These are phyloP conservation scores for Isaurus tuberculatus DNA, from an alignment of 92 coral and sea anemone genomes.

Conservation along the genomic window DNA sequence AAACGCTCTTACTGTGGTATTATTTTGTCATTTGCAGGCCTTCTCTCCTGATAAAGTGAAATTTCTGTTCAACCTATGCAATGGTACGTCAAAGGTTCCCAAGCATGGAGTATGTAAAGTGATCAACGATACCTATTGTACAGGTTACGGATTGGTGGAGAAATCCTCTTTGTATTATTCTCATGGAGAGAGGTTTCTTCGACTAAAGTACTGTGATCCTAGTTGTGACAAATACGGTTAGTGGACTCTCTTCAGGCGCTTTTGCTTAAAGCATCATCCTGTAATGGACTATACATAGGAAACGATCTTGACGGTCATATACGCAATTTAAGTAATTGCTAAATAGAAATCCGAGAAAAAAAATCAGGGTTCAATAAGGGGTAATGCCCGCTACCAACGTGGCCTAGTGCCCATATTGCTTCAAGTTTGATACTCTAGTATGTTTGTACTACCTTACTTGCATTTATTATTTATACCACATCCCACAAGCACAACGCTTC, in stretches of 20 bases:
- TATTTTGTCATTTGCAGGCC: background rate
- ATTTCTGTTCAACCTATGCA: constrained; percentile 35
- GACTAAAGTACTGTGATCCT: constrained; percentile 71
- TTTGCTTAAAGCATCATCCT: background rate
- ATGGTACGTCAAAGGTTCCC: background rate
- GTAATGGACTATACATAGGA: too few species aligned
- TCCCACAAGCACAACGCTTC: too few species aligned
- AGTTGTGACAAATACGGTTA: constrained; percentile 46
- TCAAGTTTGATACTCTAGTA: too few species aligned
- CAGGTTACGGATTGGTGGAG: constrained; percentile 40
- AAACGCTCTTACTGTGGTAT: background rate
- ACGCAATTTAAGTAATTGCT: too few species aligned
- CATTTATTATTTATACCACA: too few species aligned
- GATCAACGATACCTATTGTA: constrained; percentile 11
- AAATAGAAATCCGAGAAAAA: too few species aligned
- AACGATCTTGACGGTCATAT: too few species aligned
- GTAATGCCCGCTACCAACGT: too few species aligned
- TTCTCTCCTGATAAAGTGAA: background rate
- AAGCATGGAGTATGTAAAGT: constrained; percentile 4
- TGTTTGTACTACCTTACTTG: too few species aligned
- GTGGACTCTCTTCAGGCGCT: background rate
- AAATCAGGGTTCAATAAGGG: too few species aligned
- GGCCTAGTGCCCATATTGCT: too few species aligned
- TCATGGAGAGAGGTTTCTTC: constrained; percentile 71
- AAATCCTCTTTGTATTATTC: constrained; percentile 54